Evolutionary conservation across 2,888 invertebrate species (phyloP).

Genomic region (Napeogenes inachia): DNA sequence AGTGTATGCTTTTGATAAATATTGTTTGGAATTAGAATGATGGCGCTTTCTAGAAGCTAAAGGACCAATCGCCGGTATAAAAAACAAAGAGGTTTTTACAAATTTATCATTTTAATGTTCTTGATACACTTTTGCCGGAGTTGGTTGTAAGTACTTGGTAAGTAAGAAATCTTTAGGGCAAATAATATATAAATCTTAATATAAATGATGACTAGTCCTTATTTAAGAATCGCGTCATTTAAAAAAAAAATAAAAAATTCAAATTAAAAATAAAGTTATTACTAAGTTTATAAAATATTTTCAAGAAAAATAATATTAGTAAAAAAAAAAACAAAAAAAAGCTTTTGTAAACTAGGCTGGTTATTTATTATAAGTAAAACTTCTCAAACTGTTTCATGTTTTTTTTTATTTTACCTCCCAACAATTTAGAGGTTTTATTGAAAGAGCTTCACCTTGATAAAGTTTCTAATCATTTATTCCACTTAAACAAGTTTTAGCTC

Average conservation of each 20-base stretch:
- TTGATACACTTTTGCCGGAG: not conserved
- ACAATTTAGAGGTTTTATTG: not conserved
- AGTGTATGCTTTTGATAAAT: too few species aligned
- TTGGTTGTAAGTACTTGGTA: not conserved
- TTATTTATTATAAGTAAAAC: constrained; percentile 75
- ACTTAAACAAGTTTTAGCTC: too few species aligned
- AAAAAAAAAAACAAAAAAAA: constrained; percentile 53
- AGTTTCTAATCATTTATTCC: too few species aligned
- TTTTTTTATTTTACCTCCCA: constrained; percentile 43
- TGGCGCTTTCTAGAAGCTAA: too few species aligned
- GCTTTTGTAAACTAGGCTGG: constrained; percentile 72
- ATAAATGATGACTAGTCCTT: constrained; percentile 50
- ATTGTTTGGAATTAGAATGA: too few species aligned
- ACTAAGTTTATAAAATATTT: constrained; percentile 21
- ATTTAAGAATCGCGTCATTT: constrained; percentile 36
- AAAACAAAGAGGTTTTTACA: too few species aligned
- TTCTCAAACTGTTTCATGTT: constrained; percentile 50
- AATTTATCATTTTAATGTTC: too few species aligned
- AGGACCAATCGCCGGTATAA: too few species aligned
- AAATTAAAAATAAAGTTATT: constrained; percentile 25
- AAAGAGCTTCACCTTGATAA: too few species aligned
- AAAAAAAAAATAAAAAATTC: constrained; percentile 17
- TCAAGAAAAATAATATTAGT: constrained; percentile 30
- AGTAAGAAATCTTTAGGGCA: constrained; percentile 9
- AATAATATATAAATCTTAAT: constrained; percentile 9